A percentile compares a stretch with the other conserved stretches of the same genome.
These are phyloP conservation scores for Odontamblyopus lacepedii DNA, from an alignment of 2,797 vertebrate genomes.

Conservation along the genomic window DNA sequence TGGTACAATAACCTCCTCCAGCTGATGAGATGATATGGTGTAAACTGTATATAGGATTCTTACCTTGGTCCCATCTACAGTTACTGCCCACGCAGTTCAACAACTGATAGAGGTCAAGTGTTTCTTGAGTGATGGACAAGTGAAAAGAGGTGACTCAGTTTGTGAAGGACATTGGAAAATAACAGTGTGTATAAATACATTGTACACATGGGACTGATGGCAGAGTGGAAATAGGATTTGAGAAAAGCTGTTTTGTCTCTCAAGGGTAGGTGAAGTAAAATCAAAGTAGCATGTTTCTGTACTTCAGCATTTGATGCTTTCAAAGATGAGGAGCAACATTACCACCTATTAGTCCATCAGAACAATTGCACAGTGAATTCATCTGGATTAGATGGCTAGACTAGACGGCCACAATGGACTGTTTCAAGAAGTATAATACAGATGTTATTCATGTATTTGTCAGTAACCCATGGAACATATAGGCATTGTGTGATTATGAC, in stretches of 20 bases:
- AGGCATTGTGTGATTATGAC: neutral
- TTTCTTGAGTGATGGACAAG: conserved; percentile 30
- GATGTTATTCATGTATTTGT: neutral
- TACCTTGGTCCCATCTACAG: conserved; percentile 7
- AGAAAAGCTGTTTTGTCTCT: neutral
- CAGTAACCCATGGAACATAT: neutral
- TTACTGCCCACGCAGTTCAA: conserved; percentile 27
- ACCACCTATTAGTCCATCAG: neutral
- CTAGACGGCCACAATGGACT: neutral
- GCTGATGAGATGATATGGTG: neutral
- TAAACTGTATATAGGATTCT: neutral
- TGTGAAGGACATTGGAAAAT: conserved; percentile 28
- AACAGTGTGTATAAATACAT: conserved; percentile 12
- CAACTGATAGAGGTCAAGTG: conserved; percentile 42
- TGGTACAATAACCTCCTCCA: neutral
- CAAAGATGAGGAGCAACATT: neutral
- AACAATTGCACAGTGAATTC: neutral
- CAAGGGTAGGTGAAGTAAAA: neutral
- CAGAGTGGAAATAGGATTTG: neutral
- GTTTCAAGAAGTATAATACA: neutral
- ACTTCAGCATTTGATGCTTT: neutral
- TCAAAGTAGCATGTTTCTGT: neutral
- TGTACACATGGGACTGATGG: neutral
- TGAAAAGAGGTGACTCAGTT: conserved; percentile 16
- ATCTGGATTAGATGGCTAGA: neutral